A percentile compares a stretch with the other conserved stretches of the same genome.
phyloP scores from a whole-genome alignment of 2,797 vertebrate genomes.

The Oreochromis mossambicus region DNA sequence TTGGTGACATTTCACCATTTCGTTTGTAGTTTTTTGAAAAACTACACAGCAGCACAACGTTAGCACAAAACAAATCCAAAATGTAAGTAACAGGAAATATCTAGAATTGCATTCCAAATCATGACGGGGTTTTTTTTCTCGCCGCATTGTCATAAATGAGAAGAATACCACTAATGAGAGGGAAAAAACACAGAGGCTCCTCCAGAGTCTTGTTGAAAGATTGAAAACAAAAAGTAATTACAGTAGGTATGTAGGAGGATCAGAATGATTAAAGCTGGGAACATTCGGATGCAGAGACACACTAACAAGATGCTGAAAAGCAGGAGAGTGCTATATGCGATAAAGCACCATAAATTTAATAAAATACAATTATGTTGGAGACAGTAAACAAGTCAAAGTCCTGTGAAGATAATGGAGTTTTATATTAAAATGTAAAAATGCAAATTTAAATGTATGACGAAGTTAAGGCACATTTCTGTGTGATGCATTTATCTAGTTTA shows the following conservation, averaged over 20 bases:
- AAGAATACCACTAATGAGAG: slow-evolving; percentile 1
- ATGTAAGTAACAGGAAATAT: background rate
- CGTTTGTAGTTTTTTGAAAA: background rate
- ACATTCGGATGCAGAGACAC: background rate
- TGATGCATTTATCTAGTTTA: background rate
- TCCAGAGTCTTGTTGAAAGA: slow-evolving; percentile 39
- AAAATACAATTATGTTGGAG: background rate
- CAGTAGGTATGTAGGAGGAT: slow-evolving; percentile 18
- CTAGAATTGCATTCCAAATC: background rate
- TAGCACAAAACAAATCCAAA: background rate
- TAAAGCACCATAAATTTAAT: background rate
- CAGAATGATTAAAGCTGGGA: slow-evolving; percentile 21
- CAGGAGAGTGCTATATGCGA: background rate
- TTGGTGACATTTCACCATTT: background rate
- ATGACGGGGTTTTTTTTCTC: background rate
- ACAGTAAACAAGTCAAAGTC: background rate
- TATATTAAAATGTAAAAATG: background rate
- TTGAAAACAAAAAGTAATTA: slow-evolving; percentile 47
- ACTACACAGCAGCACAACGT: background rate
- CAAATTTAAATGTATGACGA: background rate
- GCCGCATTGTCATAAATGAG: background rate
- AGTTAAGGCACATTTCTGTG: background rate
- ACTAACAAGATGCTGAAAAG: background rate
- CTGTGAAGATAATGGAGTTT: background rate
- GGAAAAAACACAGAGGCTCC: background rate